phyloP scores from a whole-genome alignment of 2,888 invertebrate species.

The Drosophila neonasuta region DNA sequence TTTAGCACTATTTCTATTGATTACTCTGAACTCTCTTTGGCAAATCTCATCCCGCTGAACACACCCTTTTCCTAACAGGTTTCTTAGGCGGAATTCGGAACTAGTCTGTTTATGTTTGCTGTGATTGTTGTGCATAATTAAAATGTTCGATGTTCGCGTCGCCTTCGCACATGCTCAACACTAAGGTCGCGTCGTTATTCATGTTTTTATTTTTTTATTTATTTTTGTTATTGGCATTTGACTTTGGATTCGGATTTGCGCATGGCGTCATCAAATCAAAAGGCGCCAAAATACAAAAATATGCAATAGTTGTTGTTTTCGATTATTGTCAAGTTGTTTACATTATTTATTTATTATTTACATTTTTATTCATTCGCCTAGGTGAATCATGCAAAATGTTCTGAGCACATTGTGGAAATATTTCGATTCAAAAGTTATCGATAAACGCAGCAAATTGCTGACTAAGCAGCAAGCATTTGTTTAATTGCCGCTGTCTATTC shows the following conservation, averaged over 20 bases:
- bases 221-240: constrained; percentile 27
- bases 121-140: constrained; percentile 25
- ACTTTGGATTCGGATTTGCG: constrained; percentile 25
- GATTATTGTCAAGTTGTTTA: constrained; percentile 26
- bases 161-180: constrained; percentile 48
- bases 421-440: constrained; percentile 17
- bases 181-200: constrained; percentile 51
- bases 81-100: constrained; percentile 42
- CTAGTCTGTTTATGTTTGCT: constrained; percentile 19
- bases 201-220: constrained; percentile 19
- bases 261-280: constrained; percentile 58
- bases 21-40: neutral
- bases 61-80: constrained; percentile 10
- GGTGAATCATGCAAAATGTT: constrained; percentile 35
- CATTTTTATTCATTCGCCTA: constrained; percentile 8
- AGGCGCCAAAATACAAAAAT: constrained; percentile 28
- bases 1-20: neutral
- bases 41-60: constrained; percentile 6
- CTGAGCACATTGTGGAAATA: constrained; percentile 20
- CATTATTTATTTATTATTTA: constrained; percentile 22
- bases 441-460: constrained; percentile 43
- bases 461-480: constrained; percentile 44
- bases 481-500: constrained; percentile 39
- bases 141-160: constrained; percentile 21
- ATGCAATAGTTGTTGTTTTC: constrained; percentile 10